Evolutionary conservation across 1,140 invertebrate species (phyloP).

Genomic region (Cotesia glomerata): DNA sequence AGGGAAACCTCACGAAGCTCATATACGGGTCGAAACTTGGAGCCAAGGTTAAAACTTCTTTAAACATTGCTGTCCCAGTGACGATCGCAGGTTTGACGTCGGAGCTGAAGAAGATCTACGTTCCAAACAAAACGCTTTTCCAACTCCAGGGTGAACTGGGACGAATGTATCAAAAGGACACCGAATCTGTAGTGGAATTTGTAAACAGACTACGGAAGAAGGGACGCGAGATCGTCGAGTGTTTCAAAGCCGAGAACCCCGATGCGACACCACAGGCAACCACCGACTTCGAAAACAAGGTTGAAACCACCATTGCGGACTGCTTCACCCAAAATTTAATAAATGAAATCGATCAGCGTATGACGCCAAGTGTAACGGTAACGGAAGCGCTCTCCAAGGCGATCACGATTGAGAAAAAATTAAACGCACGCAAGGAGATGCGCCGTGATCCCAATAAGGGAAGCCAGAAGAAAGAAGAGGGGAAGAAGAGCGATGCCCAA

Average conservation of each 20-base stretch:
- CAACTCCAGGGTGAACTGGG: constrained; percentile 15
- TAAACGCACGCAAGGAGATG: too few relatives aligned
- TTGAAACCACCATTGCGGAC: neutral
- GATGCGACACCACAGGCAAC: neutral
- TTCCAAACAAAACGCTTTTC: neutral
- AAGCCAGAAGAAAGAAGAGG: neutral
- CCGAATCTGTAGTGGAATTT: constrained; percentile 1
- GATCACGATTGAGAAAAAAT: neutral
- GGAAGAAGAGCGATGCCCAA: neutral
- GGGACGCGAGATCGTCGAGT: constrained; percentile 10
- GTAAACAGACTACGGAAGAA: constrained; percentile 16
- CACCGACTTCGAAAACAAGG: neutral
- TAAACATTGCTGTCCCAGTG: neutral
- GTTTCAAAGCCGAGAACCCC: neutral
- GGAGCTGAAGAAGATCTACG: neutral
- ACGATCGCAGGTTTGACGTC: neutral
- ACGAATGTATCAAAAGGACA: neutral
- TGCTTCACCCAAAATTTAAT: constrained; percentile 22
- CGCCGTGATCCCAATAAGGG: neutral
- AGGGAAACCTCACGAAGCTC: neutral
- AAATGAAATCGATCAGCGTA: constrained; percentile 22
- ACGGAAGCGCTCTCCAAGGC: neutral
- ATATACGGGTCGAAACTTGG: neutral
- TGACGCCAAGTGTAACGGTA: constrained; percentile 10
- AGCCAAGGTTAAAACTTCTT: neutral